A percentile compares a stretch with the other conserved stretches of the same genome.
These are phyloP conservation scores for Halictus ligatus DNA, from an alignment of 2,888 invertebrate genomes.

Conservation along the genomic window DNA sequence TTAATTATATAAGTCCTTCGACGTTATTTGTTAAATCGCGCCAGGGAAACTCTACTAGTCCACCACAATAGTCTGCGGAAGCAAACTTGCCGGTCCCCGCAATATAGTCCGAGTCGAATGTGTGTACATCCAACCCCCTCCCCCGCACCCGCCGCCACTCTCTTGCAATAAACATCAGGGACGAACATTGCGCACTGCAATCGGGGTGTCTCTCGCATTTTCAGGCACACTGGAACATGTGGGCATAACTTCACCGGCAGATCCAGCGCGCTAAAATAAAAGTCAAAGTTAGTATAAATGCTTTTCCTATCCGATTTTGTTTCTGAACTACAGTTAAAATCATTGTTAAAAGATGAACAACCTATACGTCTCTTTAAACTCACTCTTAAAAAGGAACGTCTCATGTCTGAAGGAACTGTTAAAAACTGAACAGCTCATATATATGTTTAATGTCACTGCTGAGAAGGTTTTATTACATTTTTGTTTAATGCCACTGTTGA, in stretches of 20 bases:
- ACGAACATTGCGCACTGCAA: background rate
- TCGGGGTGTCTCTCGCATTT: background rate
- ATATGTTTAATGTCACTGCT: background rate
- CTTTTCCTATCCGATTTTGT: background rate
- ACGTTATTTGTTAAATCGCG: background rate
- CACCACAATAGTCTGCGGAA: no score
- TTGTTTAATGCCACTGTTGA: background rate
- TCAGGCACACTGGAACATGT: background rate
- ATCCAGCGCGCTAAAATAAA: background rate
- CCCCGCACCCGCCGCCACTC: background rate
- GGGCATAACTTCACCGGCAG: background rate
- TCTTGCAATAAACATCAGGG: background rate
- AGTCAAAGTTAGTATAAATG: background rate
- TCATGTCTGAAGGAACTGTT: background rate
- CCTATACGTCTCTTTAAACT: background rate
- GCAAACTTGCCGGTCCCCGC: background rate
- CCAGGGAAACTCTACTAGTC: no score
- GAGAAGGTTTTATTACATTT: background rate
- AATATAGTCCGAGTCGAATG: background rate
- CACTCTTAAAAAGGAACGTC: background rate
- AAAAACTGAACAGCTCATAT: background rate
- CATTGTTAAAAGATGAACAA: no score
- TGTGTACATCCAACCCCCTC: background rate
- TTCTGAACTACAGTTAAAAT: no score
- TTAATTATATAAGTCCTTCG: background rate